A percentile compares a stretch with the other conserved stretches of the same genome.
Conservation (phyloP, 2,113 vertebrate species). For the Boleophthalmus pectinirostris region DNA sequence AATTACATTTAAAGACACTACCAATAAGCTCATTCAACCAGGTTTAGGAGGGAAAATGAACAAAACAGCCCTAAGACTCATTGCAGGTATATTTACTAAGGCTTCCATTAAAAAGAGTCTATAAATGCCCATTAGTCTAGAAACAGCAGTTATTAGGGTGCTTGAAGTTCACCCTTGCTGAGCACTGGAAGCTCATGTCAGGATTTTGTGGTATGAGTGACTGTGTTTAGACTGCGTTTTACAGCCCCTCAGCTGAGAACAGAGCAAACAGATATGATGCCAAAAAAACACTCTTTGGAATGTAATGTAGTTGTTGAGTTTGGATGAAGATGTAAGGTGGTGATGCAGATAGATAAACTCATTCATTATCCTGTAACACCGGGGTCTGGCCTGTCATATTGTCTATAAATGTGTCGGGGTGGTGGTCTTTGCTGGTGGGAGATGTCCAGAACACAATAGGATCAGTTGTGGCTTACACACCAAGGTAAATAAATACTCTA, state of each 20-base stretch:
- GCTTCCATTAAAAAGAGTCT: constrained; percentile 9
- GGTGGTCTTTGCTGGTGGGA: constrained; percentile 4
- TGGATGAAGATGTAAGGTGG: constrained; percentile 68
- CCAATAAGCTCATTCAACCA: neutral
- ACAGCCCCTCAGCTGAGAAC: constrained; percentile 64
- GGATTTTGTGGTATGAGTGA: constrained; percentile 57
- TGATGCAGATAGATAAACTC: constrained; percentile 66
- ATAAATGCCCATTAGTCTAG: neutral
- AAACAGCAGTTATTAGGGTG: constrained; percentile 25
- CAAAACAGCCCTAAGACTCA: neutral
- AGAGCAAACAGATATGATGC: constrained; percentile 76
- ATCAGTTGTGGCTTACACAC: constrained; percentile 13
- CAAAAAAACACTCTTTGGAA: constrained; percentile 75
- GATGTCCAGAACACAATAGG: constrained; percentile 12
- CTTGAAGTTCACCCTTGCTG: constrained; percentile 49
- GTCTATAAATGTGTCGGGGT: constrained; percentile 27
- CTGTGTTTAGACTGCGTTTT: constrained; percentile 72
- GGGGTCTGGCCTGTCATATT: constrained; percentile 47
- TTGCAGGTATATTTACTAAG: neutral
- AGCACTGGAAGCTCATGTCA: constrained; percentile 47
- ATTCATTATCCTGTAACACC: constrained; percentile 51
- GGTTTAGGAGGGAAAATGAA: neutral
- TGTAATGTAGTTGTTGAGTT: constrained; percentile 72
- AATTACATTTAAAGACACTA: neutral
- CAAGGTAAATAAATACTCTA: constrained; percentile 1